Conservation (phyloP, 2,113 vertebrate genomes). For the Trochalopteron elliotii region DNA sequence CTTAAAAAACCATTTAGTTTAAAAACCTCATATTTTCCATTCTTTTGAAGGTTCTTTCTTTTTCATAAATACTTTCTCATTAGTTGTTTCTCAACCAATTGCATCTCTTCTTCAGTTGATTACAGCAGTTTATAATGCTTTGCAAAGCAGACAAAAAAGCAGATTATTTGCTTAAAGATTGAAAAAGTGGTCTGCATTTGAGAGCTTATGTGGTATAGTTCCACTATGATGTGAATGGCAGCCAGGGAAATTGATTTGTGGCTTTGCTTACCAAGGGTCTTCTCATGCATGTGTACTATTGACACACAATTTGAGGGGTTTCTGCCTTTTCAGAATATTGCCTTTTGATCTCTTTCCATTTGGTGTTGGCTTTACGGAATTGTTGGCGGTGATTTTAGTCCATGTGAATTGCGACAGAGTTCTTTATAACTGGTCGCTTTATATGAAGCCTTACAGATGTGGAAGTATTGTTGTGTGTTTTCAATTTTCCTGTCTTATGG, state of each 20-base stretch:
- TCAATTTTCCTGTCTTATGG: not conserved
- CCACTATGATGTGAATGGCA: not conserved
- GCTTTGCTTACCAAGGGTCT: not conserved
- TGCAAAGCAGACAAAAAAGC: not conserved
- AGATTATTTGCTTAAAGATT: not conserved
- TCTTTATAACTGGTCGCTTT: not conserved
- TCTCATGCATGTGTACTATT: not conserved
- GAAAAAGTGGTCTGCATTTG: not conserved
- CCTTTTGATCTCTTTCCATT: not conserved
- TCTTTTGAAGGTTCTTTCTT: not conserved
- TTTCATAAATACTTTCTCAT: not conserved
- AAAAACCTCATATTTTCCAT: not conserved
- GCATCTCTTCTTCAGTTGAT: not conserved
- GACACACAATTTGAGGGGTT: not conserved
- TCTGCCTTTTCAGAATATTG: not conserved
- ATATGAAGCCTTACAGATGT: not conserved
- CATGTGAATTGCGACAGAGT: not conserved
- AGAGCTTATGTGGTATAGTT: not conserved
- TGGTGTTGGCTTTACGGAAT: not conserved
- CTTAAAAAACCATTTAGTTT: not conserved
- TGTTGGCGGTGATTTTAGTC: not conserved
- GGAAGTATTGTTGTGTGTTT: not conserved
- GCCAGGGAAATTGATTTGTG: not conserved
- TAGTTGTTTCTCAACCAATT: not conserved
- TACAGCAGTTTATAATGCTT: not conserved